Percentiles rank a stretch among this genome's conserved stretches.
These are phyloP conservation scores for Uropsilus gracilis DNA, from an alignment of 2,113 vertebrate species.

Conservation along the genomic window DNA sequence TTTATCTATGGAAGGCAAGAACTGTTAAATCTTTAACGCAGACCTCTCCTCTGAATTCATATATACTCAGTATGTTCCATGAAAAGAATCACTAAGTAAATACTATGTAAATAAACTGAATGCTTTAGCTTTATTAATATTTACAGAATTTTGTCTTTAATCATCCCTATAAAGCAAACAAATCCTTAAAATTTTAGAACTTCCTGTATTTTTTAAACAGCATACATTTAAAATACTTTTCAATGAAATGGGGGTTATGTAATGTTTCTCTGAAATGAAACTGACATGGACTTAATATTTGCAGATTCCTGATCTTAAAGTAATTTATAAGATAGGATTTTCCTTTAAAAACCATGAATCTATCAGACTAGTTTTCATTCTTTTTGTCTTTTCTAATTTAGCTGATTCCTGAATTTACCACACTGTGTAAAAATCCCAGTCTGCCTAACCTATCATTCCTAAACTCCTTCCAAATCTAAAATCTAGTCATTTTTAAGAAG, in stretches of 20 bases:
- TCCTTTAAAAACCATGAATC: neutral
- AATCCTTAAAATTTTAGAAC: neutral
- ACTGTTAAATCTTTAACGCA: neutral
- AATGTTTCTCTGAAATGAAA: neutral
- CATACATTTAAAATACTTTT: neutral
- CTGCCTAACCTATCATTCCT: neutral
- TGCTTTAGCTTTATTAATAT: neutral
- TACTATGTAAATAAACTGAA: neutral
- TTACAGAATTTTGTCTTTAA: neutral
- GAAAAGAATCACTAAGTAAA: neutral
- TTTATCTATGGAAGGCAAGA: neutral
- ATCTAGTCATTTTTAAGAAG: neutral
- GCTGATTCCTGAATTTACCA: neutral
- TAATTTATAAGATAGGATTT: neutral
- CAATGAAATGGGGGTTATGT: neutral
- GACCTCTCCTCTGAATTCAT: neutral
- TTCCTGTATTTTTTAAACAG: neutral
- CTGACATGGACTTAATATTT: neutral
- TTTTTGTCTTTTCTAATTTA: neutral
- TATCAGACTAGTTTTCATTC: neutral
- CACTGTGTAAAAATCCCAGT: neutral
- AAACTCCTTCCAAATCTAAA: neutral
- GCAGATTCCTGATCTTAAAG: neutral
- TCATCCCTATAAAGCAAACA: neutral
- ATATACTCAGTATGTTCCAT: neutral